A percentile compares a stretch with the other conserved stretches of the same genome.
These are phyloP conservation scores for Xestia ashworthii DNA, from an alignment of 2,888 invertebrate species.

Conservation along the genomic window DNA sequence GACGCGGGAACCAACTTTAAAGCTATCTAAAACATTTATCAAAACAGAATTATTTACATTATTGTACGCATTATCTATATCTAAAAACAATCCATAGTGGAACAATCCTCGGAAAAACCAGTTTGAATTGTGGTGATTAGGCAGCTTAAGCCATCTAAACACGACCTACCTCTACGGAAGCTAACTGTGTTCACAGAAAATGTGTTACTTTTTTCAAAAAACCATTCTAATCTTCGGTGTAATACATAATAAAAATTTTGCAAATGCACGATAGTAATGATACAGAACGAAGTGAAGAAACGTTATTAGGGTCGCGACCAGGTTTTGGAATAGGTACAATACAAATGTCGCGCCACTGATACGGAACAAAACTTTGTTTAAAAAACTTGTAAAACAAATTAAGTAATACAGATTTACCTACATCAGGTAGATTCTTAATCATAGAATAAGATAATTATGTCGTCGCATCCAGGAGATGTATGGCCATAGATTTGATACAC, in stretches of 20 bases:
- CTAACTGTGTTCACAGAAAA: too few relatives aligned
- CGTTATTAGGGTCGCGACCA: not conserved
- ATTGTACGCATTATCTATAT: too few relatives aligned
- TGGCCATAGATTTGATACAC: too few relatives aligned
- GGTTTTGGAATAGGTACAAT: conserved; percentile 11
- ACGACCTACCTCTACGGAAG: too few relatives aligned
- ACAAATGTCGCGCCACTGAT: conserved; percentile 4
- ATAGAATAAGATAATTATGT: conserved; percentile 3
- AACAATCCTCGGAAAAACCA: too few relatives aligned
- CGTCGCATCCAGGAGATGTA: not conserved
- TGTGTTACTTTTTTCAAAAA: too few relatives aligned
- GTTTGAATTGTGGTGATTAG: too few relatives aligned
- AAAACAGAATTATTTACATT: conserved; percentile 8
- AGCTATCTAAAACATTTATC: conserved; percentile 4
- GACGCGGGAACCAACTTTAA: not conserved
- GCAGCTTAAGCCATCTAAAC: too few relatives aligned
- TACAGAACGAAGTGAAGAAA: not conserved
- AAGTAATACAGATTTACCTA: not conserved
- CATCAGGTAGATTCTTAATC: not conserved
- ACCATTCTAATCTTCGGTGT: too few relatives aligned
- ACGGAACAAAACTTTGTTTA: not conserved
- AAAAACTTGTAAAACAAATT: not conserved
- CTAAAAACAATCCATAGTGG: too few relatives aligned
- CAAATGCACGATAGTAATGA: not conserved
- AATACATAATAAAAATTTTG: not conserved